phyloP scores from a whole-genome alignment of 2,888 invertebrate species.

The Nudaria mundana region DNA sequence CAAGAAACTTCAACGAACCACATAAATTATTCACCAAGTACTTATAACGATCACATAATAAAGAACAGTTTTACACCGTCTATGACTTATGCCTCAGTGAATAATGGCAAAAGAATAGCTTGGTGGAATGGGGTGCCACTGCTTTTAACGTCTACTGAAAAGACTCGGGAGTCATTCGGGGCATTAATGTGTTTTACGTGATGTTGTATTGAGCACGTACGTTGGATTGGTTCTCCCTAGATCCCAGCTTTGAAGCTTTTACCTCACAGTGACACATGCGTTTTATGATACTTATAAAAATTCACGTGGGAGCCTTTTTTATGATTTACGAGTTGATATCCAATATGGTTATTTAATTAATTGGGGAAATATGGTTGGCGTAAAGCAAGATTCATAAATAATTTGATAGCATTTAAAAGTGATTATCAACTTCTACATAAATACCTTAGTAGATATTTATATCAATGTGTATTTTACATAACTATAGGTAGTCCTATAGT shows the following conservation, averaged over 20 bases:
- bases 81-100: constrained; percentile 56
- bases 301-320: constrained; percentile 22
- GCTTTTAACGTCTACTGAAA: constrained; percentile 59
- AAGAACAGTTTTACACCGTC: neutral
- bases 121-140: constrained; percentile 48
- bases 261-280: constrained; percentile 41
- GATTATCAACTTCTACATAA: too few species aligned
- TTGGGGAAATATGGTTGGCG: constrained; percentile 15
- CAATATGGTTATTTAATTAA: constrained; percentile 21
- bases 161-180: constrained; percentile 63
- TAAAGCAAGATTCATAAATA: too few species aligned
- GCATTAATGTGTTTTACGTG: constrained; percentile 51
- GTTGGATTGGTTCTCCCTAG: constrained; percentile 37
- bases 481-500: too few species aligned
- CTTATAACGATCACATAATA: neutral
- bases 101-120: constrained; percentile 66
- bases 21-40: neutral
- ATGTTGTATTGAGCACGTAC: constrained; percentile 38
- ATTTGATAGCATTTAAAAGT: too few species aligned
- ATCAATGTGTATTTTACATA: too few species aligned
- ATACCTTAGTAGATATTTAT: too few species aligned
- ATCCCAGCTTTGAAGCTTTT: constrained; percentile 36
- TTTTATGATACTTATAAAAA: constrained; percentile 40
- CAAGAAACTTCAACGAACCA: neutral
- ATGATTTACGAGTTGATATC: constrained; percentile 30